phyloP scores from a whole-genome alignment of 2,113 vertebrate species.

The Platichthys flesus region DNA sequence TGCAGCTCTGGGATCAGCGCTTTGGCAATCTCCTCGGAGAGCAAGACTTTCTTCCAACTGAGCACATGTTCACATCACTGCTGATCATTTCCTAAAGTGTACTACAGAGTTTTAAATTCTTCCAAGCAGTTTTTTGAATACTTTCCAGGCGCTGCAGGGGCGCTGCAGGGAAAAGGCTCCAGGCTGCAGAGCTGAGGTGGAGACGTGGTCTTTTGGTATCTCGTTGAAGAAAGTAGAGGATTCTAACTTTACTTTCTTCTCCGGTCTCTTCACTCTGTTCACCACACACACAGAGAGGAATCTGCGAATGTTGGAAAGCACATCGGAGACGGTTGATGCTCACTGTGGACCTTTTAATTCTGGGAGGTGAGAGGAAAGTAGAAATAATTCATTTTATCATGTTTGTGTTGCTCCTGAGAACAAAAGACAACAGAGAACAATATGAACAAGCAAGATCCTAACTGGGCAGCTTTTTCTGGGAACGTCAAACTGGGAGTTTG shows the following conservation, averaged over 20 bases:
- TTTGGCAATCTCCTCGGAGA: background rate
- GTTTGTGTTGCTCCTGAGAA: no score
- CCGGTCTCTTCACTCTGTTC: background rate
- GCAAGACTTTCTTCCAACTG: background rate
- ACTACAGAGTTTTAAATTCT: background rate
- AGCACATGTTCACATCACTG: background rate
- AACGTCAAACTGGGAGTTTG: background rate
- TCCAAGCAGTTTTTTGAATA: background rate
- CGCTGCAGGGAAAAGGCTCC: conserved; percentile 1
- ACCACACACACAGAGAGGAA: background rate
- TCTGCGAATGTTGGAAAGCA: background rate
- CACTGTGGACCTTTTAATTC: no score
- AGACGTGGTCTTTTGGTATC: background rate
- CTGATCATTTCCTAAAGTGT: background rate
- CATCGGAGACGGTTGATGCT: no score
- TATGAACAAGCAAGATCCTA: no score
- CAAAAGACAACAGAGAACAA: no score
- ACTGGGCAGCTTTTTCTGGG: background rate
- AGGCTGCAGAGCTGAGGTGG: background rate
- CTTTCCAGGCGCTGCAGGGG: background rate
- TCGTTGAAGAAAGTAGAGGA: background rate
- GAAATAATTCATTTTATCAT: no score
- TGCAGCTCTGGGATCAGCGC: background rate
- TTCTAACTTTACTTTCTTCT: background rate
- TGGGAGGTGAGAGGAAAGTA: no score